Conservation (phyloP, 2,888 invertebrate species). For the Epistrophe eligans region DNA sequence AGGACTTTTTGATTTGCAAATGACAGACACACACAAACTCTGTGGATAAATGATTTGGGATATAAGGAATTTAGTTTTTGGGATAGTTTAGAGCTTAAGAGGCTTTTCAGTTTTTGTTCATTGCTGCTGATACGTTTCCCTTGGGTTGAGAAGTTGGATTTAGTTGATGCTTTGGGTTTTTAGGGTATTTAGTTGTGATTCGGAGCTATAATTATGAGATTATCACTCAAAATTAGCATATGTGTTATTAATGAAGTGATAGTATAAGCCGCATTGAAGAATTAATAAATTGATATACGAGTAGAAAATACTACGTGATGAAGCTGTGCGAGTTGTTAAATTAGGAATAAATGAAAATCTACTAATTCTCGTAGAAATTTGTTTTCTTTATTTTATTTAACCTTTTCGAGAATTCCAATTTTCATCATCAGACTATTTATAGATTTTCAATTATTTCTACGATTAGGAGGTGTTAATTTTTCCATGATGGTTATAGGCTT, state of each 20-base stretch:
- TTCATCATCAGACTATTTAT: no score
- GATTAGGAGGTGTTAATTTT: no score
- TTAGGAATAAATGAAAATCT: no score
- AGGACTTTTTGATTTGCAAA: constrained; percentile 5
- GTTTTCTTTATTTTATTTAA: no score
- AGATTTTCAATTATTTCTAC: no score
- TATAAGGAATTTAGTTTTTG: not conserved
- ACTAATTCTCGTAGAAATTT: no score
- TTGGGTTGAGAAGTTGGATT: not conserved
- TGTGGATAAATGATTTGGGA: not conserved
- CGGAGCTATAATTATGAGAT: not conserved
- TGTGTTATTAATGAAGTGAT: not conserved
- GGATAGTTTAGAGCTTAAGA: not conserved
- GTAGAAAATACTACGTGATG: no score
- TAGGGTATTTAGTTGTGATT: not conserved
- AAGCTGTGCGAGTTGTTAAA: no score
- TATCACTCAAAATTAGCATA: not conserved
- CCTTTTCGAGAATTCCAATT: no score
- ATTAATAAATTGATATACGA: not conserved
- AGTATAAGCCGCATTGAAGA: not conserved
- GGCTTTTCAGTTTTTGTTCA: not conserved
- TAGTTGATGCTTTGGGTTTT: not conserved
- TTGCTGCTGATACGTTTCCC: not conserved
- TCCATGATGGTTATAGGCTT: no score
- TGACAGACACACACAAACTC: not conserved